phyloP scores from a whole-genome alignment of 2,888 invertebrate species.

The Catonia carolina region DNA sequence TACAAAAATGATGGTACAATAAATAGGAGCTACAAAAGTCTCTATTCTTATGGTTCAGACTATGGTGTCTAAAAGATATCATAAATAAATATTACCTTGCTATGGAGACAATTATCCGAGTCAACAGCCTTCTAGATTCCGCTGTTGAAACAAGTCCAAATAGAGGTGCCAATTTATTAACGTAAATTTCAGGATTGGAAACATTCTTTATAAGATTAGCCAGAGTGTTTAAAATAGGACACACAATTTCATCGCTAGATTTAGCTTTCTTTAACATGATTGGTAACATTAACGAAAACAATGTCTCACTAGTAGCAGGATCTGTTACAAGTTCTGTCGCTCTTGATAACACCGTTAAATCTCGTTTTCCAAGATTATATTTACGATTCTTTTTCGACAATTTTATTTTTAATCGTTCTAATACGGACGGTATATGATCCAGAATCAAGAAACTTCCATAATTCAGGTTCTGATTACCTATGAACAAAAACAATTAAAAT shows the following conservation, averaged over 20 bases:
- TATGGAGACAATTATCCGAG: conserved; percentile 4
- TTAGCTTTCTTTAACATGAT: conserved; percentile 59
- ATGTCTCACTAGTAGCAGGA: conserved; percentile 55
- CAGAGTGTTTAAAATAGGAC: conserved; percentile 63
- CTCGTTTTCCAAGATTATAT: conserved; percentile 53
- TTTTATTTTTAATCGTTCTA: conserved; percentile 61
- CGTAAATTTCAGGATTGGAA: conserved; percentile 55
- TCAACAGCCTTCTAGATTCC: conserved; percentile 56
- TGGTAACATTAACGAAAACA: conserved; percentile 64
- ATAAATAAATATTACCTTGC: conserved; percentile 44
- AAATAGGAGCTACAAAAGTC: too few species aligned
- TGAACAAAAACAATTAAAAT: not conserved
- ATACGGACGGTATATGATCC: conserved; percentile 62
- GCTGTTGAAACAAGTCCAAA: conserved; percentile 60
- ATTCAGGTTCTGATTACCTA: conserved; percentile 47
- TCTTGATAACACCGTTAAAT: conserved; percentile 65
- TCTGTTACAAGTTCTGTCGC: conserved; percentile 64
- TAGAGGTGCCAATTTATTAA: conserved; percentile 63
- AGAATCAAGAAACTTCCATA: conserved; percentile 66
- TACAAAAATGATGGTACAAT: too few species aligned
- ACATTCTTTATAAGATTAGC: conserved; percentile 67
- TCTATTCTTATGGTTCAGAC: too few species aligned
- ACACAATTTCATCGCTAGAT: conserved; percentile 60
- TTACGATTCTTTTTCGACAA: conserved; percentile 49
- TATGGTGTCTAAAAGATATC: too few species aligned